Base-by-base conservation (phyloP, 2,888 invertebrate species). In the Auanema sp. region DNA sequence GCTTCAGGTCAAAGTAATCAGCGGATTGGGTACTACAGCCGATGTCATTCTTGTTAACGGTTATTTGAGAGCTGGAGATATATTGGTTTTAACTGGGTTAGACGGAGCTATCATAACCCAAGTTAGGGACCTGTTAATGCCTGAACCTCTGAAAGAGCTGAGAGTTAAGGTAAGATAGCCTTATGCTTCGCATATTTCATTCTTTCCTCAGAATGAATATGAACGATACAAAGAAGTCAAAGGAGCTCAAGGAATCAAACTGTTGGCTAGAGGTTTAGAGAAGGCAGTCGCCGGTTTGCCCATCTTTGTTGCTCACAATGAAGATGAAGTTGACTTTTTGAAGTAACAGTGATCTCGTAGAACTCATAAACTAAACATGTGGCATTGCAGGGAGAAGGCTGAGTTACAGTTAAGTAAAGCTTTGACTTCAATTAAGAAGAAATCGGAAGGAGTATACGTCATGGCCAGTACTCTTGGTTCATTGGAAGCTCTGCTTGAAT, bases 401-500 rank as follows among this genome's bases (percentile, higher is more conserved):
- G 90, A 92, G 0, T 89, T 89, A 58, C 93, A 94, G 83, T 86
- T 98, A 78, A 90, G 91, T 83, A 90, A 90, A 24, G 96, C 94
- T 1, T 88, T 98, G 56, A 92, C 91, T 58, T 91, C 91, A 40
- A 96, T 99, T 83, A 94, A 93, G 84, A 76, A 94, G 72, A 89
- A 91, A 43, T 92, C 92, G 75, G 89, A 92, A 68, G 98, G 98
- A 51, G 98, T 98, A 50, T 96, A 93, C 86, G 98, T 98, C n/a
- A 97, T 98, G 84, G 97, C 98, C 0, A 97, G 96, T 1, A 99
- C 98, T n/a, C 88, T 99, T 6, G 98, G 98, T 8, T 98, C 98
- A 0, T 87, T 99, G 11, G 98, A 99, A 85, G 98, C 98, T 0
- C 86, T 99, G 60, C 87, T 96, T 5, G 94, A 95, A 84, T 97